Evolutionary conservation across 53 echinoderm and acorn worm genomes (phyloP), one percentile per base, ranked within the genome.

Genomic region (Antedon mediterranea): DNA sequence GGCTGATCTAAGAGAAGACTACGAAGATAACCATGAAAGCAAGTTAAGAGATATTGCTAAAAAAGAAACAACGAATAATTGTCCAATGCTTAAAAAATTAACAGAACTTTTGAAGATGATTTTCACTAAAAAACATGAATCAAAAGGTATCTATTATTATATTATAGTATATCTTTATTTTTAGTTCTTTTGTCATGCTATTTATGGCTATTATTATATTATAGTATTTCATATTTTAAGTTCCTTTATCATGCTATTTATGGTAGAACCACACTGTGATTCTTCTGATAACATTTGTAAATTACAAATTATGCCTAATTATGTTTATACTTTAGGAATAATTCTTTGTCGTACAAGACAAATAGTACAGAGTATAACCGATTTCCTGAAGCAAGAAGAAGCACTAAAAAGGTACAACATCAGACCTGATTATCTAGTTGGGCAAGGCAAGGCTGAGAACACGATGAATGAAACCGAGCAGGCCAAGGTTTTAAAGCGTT

Each of bases 71-170:
- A 79, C 43, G 0, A 30, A 75, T 30, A 32, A 43, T 43, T 87
- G 84, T 71, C 90, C 87, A 0, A 90, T 87, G 43, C 76, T 90
- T 42, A 71, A 71, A 28, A 71, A 78, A 26, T 72, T 87, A 29
- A 34, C 57, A 30, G 71, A 83, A 3, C 78, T 82, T 20, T 74
- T 87, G 28, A 77, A 71, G 30, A 37, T 70, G 29, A 74, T 76
- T 23, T 87, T 82, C 33, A 2, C 32, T 33, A 72, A 73, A 73
- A 79, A 85, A 5, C 82, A 84, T 4, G 6, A 71, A 23, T 90
- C 90, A 6, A 87, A 79, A 83, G 90, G 90, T 90, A 74, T 74
- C 37, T 37, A 11, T 37, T 37, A 37, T 37, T 37, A 11, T 37
- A 37, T 37, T 37, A 4, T 11, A 37, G 4, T 6, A 4, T 37